These are phyloP conservation scores for Oscheius onirici DNA, from an alignment of 2,888 invertebrate genomes.

Conservation along the genomic window DNA sequence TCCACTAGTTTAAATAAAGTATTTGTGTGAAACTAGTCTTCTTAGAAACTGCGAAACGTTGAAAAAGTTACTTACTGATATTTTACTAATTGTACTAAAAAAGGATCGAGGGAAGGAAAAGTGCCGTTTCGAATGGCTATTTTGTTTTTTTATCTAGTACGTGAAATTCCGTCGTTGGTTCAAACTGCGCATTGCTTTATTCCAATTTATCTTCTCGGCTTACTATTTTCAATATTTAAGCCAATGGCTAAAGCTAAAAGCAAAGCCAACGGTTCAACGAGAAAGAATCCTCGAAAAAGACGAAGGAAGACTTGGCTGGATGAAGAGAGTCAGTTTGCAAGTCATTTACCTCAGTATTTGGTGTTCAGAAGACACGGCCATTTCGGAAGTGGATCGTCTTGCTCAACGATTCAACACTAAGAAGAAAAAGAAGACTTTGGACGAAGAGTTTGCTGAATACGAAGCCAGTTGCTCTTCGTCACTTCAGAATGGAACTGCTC, in stretches of 20 bases:
- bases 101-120: no score
- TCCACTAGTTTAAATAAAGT: no score
- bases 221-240: not conserved
- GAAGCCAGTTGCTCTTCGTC: conserved; percentile 22
- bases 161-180: no score
- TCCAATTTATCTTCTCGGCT: no score
- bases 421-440: conserved; percentile 17
- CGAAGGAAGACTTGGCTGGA: conserved; percentile 7
- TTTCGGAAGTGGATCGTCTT: conserved; percentile 2
- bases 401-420: not conserved
- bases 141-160: no score
- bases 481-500: not conserved
- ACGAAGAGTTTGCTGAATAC: conserved; percentile 7
- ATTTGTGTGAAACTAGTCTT: no score
- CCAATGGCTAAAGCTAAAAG: conserved; percentile 1
- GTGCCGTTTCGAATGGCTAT: no score
- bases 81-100: no score
- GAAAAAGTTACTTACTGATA: no score
- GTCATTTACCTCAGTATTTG: not conserved
- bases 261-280: not conserved
- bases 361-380: not conserved
- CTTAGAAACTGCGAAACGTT: no score
- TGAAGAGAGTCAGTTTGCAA: conserved; percentile 9
- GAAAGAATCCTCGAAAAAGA: conserved; percentile 1
- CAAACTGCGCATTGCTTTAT: no score